Base-by-base conservation (phyloP, 2,888 invertebrate genomes). In the Tenthredo amoena region DNA sequence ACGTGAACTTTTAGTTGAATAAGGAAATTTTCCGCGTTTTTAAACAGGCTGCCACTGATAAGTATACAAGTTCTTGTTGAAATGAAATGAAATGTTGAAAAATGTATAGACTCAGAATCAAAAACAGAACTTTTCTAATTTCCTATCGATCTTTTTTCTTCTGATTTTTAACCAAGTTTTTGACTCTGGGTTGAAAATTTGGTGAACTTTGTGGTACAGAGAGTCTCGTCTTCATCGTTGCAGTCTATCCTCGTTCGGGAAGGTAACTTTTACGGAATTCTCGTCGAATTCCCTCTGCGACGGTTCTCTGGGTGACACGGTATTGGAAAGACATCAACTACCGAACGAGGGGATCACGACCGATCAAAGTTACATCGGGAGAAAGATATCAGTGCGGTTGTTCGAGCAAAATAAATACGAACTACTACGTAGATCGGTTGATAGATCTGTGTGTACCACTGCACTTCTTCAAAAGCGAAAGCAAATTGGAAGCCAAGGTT, bases 301-400 rank as follows among this genome's bases (percentile, higher is more conserved):
- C 77, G 77, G n/a, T 77, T 77, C 77, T 31, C 77, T 21, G 55
- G 77, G 7, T 87, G 87, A 87, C 88, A 87, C 87, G 87, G 86
- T 91, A 91, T 91, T 90, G 90, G 89, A 91, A 91, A 91, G 87
- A 89, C 90, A 91, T 91, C 89, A 89, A 89, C 88, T 86, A 87
- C 87, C 86, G 62, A 81, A 86, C 84, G 85, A 87, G 85, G 85
- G 68, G 85, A 84, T 87, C 86, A 85, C 86, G 85, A 85, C 76
- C 87, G 87, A 88, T 90, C 89, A 87, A 84, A 87, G 87, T 87
- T 88, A 87, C 87, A 85, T 86, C 87, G 84, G 84, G 84, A 88
- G 88, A 89, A 89, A 87, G 88, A 84, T 90, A 90, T 90, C 89
- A 87, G 86, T 72, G 85, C 87, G 88, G 84, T 88, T 88, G 86